Percentiles rank a stretch among this genome's conserved stretches.
Conservation (phyloP, 2,113 vertebrate species). For the Pseudopipra pipra region DNA sequence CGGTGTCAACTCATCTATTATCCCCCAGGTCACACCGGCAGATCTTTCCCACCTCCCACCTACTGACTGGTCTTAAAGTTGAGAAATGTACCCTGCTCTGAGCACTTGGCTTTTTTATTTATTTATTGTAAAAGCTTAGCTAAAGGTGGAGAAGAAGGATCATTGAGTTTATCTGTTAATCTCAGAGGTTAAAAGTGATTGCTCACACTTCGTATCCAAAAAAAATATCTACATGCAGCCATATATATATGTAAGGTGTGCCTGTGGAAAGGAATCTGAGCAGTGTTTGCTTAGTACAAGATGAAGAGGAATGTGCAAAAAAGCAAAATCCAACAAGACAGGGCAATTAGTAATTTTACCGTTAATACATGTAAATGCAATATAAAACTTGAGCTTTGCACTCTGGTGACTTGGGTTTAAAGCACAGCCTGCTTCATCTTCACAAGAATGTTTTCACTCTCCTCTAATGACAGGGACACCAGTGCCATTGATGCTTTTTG, state of each 20-base stretch:
- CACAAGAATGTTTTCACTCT: neutral
- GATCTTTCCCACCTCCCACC: constrained; percentile 65
- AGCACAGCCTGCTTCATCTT: neutral
- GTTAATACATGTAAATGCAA: neutral
- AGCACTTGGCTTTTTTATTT: constrained; percentile 30
- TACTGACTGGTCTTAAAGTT: constrained; percentile 44
- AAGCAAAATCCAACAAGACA: neutral
- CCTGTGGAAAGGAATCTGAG: neutral
- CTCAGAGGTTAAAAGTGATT: constrained; percentile 11
- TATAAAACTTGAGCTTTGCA: neutral
- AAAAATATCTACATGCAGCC: neutral
- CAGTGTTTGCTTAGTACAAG: neutral
- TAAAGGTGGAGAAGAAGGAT: constrained; percentile 23
- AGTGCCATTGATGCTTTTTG: neutral
- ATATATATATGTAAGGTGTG: neutral
- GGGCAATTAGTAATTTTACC: neutral
- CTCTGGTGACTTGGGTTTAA: neutral
- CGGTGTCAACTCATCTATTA: constrained; percentile 64
- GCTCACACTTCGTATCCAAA: neutral
- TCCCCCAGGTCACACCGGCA: constrained; percentile 61
- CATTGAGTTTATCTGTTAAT: neutral
- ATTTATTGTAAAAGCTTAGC: constrained; percentile 12
- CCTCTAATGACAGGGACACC: neutral
- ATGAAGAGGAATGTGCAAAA: neutral
- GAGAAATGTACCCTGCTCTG: constrained; percentile 19